Evolutionary conservation across 1,140 invertebrate species (phyloP).

Genomic region (Pogonus chalceus): DNA sequence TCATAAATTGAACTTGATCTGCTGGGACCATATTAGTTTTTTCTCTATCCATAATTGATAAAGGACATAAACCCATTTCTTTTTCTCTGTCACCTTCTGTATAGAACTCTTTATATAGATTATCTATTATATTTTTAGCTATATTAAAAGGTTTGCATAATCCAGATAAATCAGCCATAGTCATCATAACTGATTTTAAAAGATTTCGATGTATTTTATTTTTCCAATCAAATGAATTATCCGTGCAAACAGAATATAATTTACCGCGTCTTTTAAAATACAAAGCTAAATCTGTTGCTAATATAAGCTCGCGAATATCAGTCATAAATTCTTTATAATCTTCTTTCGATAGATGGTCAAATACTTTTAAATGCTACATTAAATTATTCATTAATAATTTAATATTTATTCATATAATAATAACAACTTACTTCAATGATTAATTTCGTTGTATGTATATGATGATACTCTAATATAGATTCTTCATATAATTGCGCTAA

Average conservation of each 20-base stretch:
- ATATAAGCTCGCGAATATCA: constrained; percentile 42
- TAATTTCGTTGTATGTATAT: constrained; percentile 41
- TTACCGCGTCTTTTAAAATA: constrained; percentile 41
- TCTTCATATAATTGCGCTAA: constrained; percentile 40
- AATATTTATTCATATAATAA: constrained; percentile 1
- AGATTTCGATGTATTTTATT: constrained; percentile 35
- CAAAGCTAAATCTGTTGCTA: constrained; percentile 43
- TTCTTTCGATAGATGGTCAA: background rate
- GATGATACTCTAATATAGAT: constrained; percentile 46
- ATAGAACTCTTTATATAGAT: constrained; percentile 37
- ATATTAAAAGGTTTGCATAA: constrained; percentile 44
- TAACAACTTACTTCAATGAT: constrained; percentile 35
- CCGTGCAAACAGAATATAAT: constrained; percentile 34
- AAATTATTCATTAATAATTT: constrained; percentile 1
- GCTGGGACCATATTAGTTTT: constrained; percentile 40
- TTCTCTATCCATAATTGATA: constrained; percentile 45
- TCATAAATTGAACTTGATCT: constrained; percentile 46
- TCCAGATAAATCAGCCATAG: constrained; percentile 43
- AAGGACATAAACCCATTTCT: constrained; percentile 40
- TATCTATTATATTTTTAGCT: constrained; percentile 38
- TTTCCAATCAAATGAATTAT: constrained; percentile 35
- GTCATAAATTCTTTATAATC: constrained; percentile 18
- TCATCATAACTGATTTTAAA: constrained; percentile 46
- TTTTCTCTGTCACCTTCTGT: constrained; percentile 43
- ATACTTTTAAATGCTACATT: background rate